Evolutionary conservation across 2,113 vertebrate species (phyloP).

Genomic region (Callionymus lyra): DNA sequence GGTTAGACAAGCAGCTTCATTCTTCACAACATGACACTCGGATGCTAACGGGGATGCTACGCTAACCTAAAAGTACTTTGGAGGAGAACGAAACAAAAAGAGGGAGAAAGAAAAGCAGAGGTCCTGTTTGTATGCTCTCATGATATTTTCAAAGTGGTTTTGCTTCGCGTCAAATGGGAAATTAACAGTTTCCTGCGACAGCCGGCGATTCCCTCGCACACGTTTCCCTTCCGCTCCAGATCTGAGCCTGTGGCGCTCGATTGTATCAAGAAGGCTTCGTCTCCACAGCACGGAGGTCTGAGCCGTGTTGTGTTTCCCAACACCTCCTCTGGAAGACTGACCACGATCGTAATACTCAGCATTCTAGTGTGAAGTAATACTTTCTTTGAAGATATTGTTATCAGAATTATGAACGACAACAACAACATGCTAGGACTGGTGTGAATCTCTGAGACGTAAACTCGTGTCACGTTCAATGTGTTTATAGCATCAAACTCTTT

Average conservation of each 20-base stretch:
- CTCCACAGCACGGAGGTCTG: no score
- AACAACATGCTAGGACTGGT: no score
- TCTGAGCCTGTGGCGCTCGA: constrained; percentile 12
- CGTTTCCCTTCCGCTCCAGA: constrained; percentile 35
- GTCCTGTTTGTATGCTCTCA: constrained; percentile 28
- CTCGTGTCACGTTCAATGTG: no score
- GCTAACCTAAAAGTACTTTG: constrained; percentile 7
- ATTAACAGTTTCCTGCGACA: constrained; percentile 61
- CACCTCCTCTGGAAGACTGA: no score
- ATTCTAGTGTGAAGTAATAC: no score
- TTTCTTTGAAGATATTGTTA: no score
- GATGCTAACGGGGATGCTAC: constrained; percentile 18
- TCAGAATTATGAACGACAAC: no score
- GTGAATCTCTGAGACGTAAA: no score
- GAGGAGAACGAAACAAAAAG: constrained; percentile 10
- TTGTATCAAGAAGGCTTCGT: no score
- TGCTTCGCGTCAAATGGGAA: constrained; percentile 59
- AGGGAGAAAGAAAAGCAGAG: constrained; percentile 39
- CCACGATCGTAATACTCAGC: no score
- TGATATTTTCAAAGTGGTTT: constrained; percentile 53
- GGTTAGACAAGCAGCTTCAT: constrained; percentile 1
- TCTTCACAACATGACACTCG: constrained; percentile 9
- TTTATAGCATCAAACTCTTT: no score
- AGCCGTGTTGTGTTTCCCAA: no score
- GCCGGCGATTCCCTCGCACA: constrained; percentile 30